Evolutionary conservation across 2,888 invertebrate genomes (phyloP).

Genomic region (Mythimna albipuncta): DNA sequence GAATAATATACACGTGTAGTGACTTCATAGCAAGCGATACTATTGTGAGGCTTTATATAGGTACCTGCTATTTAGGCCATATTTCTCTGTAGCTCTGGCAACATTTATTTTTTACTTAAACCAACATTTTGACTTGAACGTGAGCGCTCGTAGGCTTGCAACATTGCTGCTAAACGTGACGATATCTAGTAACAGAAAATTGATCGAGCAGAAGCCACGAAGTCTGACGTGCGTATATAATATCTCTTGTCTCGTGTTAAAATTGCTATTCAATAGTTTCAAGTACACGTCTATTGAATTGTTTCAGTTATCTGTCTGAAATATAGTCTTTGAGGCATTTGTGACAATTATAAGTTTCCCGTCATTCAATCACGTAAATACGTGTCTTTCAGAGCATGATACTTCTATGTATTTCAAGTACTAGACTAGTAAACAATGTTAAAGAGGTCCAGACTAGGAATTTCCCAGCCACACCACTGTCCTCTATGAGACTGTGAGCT

Average conservation of each 20-base stretch:
- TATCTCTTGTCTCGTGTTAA: conserved; percentile 10
- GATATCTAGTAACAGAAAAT: conserved; percentile 21
- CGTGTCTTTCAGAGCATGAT: neutral
- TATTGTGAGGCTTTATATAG: neutral
- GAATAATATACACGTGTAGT: neutral
- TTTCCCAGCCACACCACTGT: neutral
- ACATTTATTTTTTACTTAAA: neutral
- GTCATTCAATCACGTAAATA: conserved; percentile 10
- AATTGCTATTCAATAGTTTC: conserved; percentile 31
- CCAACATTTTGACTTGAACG: neutral
- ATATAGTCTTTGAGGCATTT: conserved; percentile 16
- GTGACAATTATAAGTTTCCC: conserved; percentile 9
- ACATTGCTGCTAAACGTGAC: conserved; percentile 9
- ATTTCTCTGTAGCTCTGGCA: neutral
- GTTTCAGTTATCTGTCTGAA: conserved; percentile 24
- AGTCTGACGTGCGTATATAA: conserved; percentile 1
- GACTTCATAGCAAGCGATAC: neutral
- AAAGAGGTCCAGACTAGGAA: neutral
- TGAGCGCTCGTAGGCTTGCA: neutral
- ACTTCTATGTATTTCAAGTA: neutral
- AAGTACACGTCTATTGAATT: conserved; percentile 29
- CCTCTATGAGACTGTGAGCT: neutral
- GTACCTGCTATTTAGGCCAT: neutral
- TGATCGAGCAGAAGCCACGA: conserved; percentile 13
- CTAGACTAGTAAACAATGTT: conserved; percentile 1